Percentiles rank a stretch among this genome's conserved stretches.
These are phyloP conservation scores for Ptychadena robeensis DNA, from an alignment of 2,797 vertebrate genomes.

Conservation along the genomic window DNA sequence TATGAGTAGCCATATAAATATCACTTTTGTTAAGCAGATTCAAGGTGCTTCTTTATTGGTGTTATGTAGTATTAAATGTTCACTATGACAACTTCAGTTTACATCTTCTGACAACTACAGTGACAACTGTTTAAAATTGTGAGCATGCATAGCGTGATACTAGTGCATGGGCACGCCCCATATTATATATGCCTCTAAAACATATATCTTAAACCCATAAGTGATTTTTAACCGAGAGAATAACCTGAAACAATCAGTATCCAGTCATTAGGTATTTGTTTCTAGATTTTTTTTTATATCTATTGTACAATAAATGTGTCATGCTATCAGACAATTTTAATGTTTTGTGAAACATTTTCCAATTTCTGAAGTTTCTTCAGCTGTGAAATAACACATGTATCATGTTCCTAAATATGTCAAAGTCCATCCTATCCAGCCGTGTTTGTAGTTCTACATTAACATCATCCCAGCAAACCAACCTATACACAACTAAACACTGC, in stretches of 20 bases:
- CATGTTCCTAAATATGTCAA: constrained; percentile 8
- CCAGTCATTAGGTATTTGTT: constrained; percentile 37
- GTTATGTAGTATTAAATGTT: constrained; percentile 80
- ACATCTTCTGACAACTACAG: constrained; percentile 69
- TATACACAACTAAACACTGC: constrained; percentile 13
- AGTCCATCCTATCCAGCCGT: constrained; percentile 6
- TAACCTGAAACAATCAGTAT: constrained; percentile 29
- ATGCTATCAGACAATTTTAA: constrained; percentile 16
- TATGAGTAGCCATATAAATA: constrained; percentile 77
- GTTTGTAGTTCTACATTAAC: constrained; percentile 26
- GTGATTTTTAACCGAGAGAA: constrained; percentile 41
- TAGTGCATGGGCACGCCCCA: constrained; percentile 81
- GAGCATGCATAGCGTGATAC: constrained; percentile 79
- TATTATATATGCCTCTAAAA: constrained; percentile 68
- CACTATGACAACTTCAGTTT: constrained; percentile 72
- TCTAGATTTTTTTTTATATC: constrained; percentile 33
- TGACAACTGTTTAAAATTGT: constrained; percentile 78
- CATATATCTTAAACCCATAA: constrained; percentile 69
- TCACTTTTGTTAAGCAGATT: constrained; percentile 77
- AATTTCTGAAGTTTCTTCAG: constrained; percentile 28
- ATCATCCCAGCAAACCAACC: constrained; percentile 25
- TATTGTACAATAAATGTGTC: constrained; percentile 45
- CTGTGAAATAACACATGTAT: constrained; percentile 30
- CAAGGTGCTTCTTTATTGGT: constrained; percentile 82
- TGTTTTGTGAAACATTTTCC: constrained; percentile 32